phyloP scores from a whole-genome alignment of 2,113 vertebrate genomes.

The Mesitornis unicolor region DNA sequence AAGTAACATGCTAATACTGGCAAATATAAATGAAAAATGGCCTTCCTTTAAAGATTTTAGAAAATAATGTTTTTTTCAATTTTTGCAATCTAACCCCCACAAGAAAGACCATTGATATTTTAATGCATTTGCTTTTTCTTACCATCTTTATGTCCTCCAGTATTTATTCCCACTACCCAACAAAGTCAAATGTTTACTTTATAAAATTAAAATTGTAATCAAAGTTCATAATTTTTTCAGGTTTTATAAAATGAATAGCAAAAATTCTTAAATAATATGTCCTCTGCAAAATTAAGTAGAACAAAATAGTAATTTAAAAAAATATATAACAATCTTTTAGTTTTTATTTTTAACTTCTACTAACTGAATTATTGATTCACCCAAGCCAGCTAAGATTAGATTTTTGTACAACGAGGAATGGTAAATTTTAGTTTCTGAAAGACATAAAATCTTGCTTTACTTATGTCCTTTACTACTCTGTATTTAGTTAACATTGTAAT shows the following conservation, averaged over 20 bases:
- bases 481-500: neutral
- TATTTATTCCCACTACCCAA: neutral
- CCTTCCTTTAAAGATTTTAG: neutral
- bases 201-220: neutral
- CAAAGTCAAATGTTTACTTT: neutral
- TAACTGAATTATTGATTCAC: neutral
- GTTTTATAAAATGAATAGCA: neutral
- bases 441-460: neutral
- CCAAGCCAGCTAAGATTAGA: neutral
- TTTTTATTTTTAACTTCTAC: neutral
- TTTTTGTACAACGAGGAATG: neutral
- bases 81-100: neutral
- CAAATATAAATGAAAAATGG: neutral
- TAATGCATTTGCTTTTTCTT: neutral
- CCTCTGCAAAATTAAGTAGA: neutral
- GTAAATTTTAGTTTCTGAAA: neutral
- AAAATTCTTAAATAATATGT: neutral
- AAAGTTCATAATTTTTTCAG: neutral
- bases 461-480: neutral
- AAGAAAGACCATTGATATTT: too few relatives aligned
- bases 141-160: neutral
- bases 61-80: neutral
- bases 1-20: neutral
- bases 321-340: neutral
- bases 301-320: neutral